Evolutionary conservation across 2,113 vertebrate species (phyloP).

Genomic region (Gasterosteus nipponicus): DNA sequence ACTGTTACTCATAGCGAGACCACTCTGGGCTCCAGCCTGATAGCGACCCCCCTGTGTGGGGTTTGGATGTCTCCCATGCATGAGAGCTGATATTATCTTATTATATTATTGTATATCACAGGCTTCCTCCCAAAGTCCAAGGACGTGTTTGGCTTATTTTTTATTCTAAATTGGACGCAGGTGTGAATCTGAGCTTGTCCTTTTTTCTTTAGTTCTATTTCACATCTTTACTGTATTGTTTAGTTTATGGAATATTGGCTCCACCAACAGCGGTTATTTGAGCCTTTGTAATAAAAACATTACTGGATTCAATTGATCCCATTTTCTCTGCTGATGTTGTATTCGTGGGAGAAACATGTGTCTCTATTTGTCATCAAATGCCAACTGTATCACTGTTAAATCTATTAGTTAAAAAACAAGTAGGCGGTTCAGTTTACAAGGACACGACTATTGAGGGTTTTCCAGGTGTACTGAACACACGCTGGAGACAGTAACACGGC

Average conservation of each 20-base stretch:
- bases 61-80: too few species aligned
- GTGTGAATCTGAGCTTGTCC: too few species aligned
- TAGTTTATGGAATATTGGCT: background rate
- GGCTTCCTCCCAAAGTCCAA: too few species aligned
- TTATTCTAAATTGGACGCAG: too few species aligned
- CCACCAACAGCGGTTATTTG: background rate
- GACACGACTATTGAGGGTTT: background rate
- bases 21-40: too few species aligned
- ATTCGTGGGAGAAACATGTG: background rate
- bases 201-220: background rate
- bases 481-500: constrained; percentile 39
- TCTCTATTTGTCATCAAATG: background rate
- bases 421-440: background rate
- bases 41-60: too few species aligned
- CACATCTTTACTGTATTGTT: background rate
- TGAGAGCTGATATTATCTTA: too few species aligned
- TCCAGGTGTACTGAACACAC: constrained; percentile 34
- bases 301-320: background rate
- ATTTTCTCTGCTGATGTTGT: background rate
- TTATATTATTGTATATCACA: too few species aligned
- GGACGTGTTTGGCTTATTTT: too few species aligned
- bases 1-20: too few species aligned
- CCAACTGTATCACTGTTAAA: background rate
- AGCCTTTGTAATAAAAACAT: background rate
- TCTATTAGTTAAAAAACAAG: background rate